Percentiles rank a stretch among this genome's conserved stretches.
Evolutionary conservation across 2,888 invertebrate species (phyloP).

Genomic region (Hypsopygia costalis): DNA sequence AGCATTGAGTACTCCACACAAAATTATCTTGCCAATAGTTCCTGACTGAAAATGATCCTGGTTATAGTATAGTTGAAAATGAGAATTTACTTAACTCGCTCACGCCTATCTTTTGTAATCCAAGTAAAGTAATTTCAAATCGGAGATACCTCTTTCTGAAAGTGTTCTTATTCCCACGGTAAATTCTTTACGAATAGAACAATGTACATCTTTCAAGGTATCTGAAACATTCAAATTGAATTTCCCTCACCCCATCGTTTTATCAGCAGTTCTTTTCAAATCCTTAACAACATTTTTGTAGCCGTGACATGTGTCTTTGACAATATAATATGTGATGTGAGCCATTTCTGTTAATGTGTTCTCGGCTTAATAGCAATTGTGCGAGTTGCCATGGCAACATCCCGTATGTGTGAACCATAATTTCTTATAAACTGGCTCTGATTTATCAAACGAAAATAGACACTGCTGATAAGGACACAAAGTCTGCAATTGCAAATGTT

Average conservation of each 20-base stretch:
- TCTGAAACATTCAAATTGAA: conserved; percentile 1
- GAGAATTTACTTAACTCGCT: no score
- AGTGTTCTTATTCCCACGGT: conserved; percentile 23
- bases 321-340: conserved; percentile 26
- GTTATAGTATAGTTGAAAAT: no score
- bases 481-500: neutral
- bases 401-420: conserved; percentile 18
- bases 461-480: conserved; percentile 8
- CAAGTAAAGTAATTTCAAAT: conserved; percentile 7
- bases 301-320: conserved; percentile 30
- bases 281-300: conserved; percentile 23
- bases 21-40: no score
- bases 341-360: conserved; percentile 43
- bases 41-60: no score
- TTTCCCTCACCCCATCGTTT: neutral
- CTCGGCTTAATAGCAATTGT: conserved; percentile 45
- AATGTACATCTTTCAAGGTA: neutral
- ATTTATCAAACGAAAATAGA: conserved; percentile 11
- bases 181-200: conserved; percentile 23
- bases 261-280: neutral
- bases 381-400: conserved; percentile 41
- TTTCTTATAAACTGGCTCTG: conserved; percentile 6
- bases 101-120: conserved; percentile 3
- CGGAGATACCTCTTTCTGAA: conserved; percentile 13
- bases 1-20: no score